Percentiles rank a stretch among this genome's conserved stretches.
Evolutionary conservation across 2,797 vertebrate genomes (phyloP).

Genomic region (Girardinus metallicus): DNA sequence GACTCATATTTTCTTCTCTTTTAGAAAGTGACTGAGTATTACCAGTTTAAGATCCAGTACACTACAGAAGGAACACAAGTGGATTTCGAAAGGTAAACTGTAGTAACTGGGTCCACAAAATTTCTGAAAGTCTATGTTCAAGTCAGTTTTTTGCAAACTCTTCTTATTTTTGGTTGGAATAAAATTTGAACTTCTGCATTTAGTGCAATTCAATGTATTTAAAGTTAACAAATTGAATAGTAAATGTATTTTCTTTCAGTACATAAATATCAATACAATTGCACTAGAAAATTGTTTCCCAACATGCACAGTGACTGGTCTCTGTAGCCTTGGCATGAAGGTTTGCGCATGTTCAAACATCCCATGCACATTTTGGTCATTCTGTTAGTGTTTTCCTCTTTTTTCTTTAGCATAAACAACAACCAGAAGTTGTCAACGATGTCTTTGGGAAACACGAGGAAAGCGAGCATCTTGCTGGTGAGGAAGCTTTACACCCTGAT

Average conservation of each 20-base stretch:
- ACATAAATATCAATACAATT: background rate
- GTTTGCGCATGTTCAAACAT: background rate
- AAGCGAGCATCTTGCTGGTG: constrained; percentile 90
- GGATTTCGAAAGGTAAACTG: constrained; percentile 88
- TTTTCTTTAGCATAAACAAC: constrained; percentile 47
- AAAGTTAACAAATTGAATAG: background rate
- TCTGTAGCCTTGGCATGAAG: background rate
- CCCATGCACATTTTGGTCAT: background rate
- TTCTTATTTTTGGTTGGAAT: background rate
- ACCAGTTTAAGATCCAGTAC: constrained; percentile 95
- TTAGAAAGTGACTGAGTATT: constrained; percentile 94
- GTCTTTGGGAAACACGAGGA: constrained; percentile 85
- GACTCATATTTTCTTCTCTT: constrained; percentile 32
- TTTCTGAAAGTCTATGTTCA: background rate
- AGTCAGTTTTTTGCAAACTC: background rate
- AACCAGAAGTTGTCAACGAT: constrained; percentile 56
- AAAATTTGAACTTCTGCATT: background rate
- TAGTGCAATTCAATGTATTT: background rate
- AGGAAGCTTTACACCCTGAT: constrained; percentile 94
- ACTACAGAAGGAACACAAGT: constrained; percentile 83
- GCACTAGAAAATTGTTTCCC: background rate
- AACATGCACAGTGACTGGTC: background rate
- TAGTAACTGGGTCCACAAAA: background rate
- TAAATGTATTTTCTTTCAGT: background rate
- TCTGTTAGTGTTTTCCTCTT: background rate